These are phyloP conservation scores for Nephrotoma guestfalica DNA, from an alignment of 2,888 invertebrate genomes.

Conservation along the genomic window DNA sequence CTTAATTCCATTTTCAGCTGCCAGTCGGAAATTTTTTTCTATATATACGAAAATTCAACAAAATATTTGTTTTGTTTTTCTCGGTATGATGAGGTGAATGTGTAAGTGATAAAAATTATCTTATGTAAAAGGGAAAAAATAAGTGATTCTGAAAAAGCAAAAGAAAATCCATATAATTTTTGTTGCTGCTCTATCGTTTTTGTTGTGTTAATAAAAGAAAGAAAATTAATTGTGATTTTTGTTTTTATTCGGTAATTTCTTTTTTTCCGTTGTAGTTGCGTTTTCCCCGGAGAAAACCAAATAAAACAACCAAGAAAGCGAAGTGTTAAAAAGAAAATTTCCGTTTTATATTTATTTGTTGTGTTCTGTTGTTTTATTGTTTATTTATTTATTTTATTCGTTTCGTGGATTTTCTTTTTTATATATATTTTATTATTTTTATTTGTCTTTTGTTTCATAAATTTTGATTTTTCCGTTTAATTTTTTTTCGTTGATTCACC, in stretches of 20 bases:
- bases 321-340: not conserved
- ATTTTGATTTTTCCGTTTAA: not conserved
- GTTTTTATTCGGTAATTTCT: not conserved
- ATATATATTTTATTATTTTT: not conserved
- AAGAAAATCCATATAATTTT: not conserved
- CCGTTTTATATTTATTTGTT: not conserved
- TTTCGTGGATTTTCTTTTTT: not conserved
- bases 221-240: not conserved
- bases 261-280: not conserved
- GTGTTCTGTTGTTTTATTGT: not conserved
- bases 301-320: not conserved
- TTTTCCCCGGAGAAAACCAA: not conserved
- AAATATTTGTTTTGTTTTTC: not conserved
- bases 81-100: not conserved
- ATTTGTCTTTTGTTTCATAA: not conserved
- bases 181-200: not conserved
- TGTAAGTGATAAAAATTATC: not conserved
- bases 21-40: not conserved
- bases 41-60: not conserved
- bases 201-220: not conserved
- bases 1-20: not conserved
- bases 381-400: not conserved
- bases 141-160: not conserved
- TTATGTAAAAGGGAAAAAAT: not conserved
- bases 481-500: not conserved